phyloP scores from a whole-genome alignment of 2,888 invertebrate species.

The Ophion costatus region DNA sequence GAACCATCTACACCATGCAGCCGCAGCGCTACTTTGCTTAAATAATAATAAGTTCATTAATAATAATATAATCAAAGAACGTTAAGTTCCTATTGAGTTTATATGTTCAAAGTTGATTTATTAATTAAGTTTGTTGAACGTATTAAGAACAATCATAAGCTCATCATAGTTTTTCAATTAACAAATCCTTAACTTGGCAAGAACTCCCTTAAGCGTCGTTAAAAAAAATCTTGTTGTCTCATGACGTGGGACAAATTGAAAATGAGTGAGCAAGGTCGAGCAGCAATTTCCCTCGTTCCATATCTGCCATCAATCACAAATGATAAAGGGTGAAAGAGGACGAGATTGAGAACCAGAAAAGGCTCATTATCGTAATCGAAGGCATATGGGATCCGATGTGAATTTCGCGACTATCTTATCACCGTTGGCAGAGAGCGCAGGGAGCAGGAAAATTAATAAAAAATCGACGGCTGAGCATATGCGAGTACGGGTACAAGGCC shows the following conservation, averaged over 20 bases:
- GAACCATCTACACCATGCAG: too few species aligned
- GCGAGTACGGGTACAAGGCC: slow-evolving; percentile 23
- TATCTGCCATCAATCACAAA: not conserved
- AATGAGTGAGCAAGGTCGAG: not conserved
- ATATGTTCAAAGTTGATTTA: too few species aligned
- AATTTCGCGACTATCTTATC: slow-evolving; percentile 59
- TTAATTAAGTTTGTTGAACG: too few species aligned
- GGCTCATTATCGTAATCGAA: slow-evolving; percentile 57
- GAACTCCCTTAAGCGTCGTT: not conserved
- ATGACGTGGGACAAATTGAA: slow-evolving; percentile 18
- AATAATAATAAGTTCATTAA: too few species aligned
- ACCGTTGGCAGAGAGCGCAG: slow-evolving; percentile 8
- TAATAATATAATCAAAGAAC: too few species aligned
- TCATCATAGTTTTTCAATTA: too few species aligned
- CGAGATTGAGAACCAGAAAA: not conserved
- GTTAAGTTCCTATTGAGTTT: too few species aligned
- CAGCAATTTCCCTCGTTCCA: not conserved
- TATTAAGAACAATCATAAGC: too few species aligned
- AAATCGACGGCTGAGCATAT: slow-evolving; percentile 43
- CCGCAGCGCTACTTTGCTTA: too few species aligned
- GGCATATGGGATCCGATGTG: slow-evolving; percentile 45
- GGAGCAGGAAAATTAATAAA: slow-evolving; percentile 50
- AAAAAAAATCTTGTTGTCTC: slow-evolving; percentile 21
- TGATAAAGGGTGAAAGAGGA: not conserved
- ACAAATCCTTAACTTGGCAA: too few species aligned